Base-by-base conservation (phyloP, 2,113 vertebrate species). In the Dolichotis patagonum region DNA sequence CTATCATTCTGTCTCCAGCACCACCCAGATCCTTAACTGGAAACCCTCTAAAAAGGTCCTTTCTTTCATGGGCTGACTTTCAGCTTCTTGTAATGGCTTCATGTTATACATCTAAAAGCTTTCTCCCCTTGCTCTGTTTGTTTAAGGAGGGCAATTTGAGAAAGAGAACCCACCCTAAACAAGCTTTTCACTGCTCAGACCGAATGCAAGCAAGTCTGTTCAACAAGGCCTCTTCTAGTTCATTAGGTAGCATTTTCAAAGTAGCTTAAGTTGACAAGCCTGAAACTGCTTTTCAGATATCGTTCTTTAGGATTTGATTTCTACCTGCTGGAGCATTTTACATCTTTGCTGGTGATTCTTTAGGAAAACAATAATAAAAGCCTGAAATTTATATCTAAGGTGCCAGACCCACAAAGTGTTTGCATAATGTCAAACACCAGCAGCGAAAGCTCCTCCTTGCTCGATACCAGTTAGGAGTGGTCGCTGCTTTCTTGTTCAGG, bases 121-220 rank as follows among this genome's bases (percentile, higher is more conserved):
- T 98, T 97, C 93, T 96, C 88, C 73, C 90, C 95, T 89, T 90
- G 58, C 97, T 94, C 90, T 97, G 97, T 98, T 99, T 99, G 98
- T 99, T 99, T 99, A 99, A 99, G 98, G 96, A 98, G 97, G 97
- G 97, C 97, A 98, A 98, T 98, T 97, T 98, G 98, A 97, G 94
- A 58, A n/a, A 87, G 85, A 93, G 67, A 83, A 77, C 62, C 80
- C 43, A 67, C 35, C 54, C 90, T 46, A 63, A 96, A 85, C 49
- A 62, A 97, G 73, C 60, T 95, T 90, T 93, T 93, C 86, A 85
- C 3, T 30, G 38, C 28, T 88, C 56, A 35, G 80, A 96, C 83
- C 73, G 75, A 95, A 90, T 38, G 83, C 81, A 89, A 92, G 67
- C 60, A 78, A 84, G 92, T 60, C 95, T 95, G 94, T 77, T 85